Conservation (phyloP, 2,113 vertebrate genomes). For the Zosterops borbonicus region DNA sequence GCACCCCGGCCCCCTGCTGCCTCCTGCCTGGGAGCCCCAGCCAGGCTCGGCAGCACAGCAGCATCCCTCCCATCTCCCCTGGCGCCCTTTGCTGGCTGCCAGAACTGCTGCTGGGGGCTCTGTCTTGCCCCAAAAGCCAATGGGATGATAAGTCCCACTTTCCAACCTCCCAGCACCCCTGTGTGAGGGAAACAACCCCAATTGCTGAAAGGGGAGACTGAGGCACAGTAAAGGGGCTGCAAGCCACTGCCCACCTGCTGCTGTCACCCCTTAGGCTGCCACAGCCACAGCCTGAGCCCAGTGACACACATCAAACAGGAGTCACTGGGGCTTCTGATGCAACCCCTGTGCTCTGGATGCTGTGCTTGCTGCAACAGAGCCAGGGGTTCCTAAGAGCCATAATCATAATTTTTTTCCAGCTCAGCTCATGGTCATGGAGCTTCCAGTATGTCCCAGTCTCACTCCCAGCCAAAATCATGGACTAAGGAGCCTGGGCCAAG, state of each 20-base stretch:
- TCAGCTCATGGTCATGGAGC: not conserved
- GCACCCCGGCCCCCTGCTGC: accelerated
- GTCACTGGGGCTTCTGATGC: not conserved
- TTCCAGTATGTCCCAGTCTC: not conserved
- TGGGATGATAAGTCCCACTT: accelerated
- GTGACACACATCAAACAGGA: accelerated
- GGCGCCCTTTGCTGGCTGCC: not conserved
- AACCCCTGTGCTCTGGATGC: not conserved
- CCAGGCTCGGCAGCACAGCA: accelerated
- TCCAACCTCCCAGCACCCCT: not conserved
- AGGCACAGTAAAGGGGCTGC: not conserved
- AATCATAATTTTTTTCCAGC: not conserved
- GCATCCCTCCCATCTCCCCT: not conserved
- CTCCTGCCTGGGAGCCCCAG: not conserved
- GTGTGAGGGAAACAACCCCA: not conserved
- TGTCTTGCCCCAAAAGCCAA: accelerated
- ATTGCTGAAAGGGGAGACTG: not conserved
- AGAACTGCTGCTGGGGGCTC: not conserved
- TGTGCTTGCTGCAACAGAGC: not conserved
- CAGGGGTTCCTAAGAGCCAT: accelerated
- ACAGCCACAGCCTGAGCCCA: not conserved
- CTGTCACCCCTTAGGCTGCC: not conserved
- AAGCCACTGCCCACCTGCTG: not conserved
- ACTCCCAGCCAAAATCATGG: not conserved
- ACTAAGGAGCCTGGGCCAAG: not conserved